phyloP scores from a whole-genome alignment of 2,797 vertebrate species.

The Micromesistius poutassou region DNA sequence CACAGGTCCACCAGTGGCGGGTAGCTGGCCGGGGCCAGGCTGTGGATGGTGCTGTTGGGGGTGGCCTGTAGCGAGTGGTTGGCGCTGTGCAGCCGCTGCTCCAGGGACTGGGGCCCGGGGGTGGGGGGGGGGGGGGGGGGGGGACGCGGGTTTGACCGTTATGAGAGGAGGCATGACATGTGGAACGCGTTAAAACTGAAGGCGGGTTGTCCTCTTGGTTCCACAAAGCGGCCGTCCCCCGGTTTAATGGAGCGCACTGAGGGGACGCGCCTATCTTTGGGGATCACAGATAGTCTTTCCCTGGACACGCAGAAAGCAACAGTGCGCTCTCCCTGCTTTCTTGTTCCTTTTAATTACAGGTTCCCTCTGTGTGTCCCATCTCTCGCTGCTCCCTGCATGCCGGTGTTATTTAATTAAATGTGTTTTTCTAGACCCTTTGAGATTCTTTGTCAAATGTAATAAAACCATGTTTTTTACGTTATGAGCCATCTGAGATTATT shows the following conservation, averaged over 20 bases:
- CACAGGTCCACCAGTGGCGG: slow-evolving; percentile 87
- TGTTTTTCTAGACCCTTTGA: neutral
- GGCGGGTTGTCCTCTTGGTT: neutral
- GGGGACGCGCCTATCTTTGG: neutral
- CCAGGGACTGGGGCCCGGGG: slow-evolving; percentile 69
- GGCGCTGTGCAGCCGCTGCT: slow-evolving; percentile 76
- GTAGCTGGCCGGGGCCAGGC: slow-evolving; percentile 74
- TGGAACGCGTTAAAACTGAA: slow-evolving; percentile 10
- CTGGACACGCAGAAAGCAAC: neutral
- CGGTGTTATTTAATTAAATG: neutral
- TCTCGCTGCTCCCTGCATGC: neutral
- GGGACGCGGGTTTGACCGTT: slow-evolving; percentile 2
- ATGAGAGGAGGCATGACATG: slow-evolving; percentile 13
- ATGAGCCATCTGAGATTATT: neutral
- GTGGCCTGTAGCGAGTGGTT: slow-evolving; percentile 79
- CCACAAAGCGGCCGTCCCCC: neutral
- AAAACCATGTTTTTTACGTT: neutral
- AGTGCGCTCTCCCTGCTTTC: neutral
- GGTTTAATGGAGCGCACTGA: neutral
- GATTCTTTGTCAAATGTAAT: neutral
- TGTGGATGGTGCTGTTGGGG: slow-evolving; percentile 81
- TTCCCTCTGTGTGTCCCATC: neutral
- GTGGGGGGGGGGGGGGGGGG: too few species aligned
- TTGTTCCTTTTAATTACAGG: neutral
- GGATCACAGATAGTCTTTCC: neutral